Conservation (phyloP, 2,113 vertebrate genomes). For the Peromyscus leucopus region DNA sequence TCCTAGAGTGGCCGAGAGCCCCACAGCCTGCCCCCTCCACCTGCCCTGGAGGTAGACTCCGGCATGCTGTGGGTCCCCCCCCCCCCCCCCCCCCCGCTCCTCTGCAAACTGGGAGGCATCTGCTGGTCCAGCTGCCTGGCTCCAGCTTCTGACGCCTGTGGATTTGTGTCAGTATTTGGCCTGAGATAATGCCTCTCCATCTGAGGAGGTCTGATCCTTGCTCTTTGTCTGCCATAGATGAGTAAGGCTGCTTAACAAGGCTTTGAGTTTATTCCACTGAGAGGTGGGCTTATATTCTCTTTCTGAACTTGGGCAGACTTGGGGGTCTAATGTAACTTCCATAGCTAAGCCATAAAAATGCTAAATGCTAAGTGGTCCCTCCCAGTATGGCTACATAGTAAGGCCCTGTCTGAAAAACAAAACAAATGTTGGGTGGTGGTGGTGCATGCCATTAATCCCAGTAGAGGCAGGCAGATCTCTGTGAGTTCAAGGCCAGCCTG, state of each 20-base stretch:
- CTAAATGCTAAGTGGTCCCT: background rate
- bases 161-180: too few species aligned
- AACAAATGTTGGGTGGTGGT: background rate
- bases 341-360: too few species aligned
- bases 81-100: too few species aligned
- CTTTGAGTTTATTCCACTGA: background rate
- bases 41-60: background rate
- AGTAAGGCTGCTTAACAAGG: background rate
- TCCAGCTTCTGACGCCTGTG: background rate
- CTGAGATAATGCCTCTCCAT: background rate
- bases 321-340: background rate
- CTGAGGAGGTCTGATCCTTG: too few species aligned
- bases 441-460: background rate
- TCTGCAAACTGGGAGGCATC: background rate
- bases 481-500: background rate
- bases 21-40: too few species aligned
- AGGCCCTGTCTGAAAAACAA: background rate
- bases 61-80: background rate
- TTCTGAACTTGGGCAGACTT: background rate
- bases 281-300: too few species aligned
- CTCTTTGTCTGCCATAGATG: background rate
- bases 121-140: fast-evolving
- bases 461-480: background rate
- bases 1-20: too few species aligned
- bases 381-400: background rate